phyloP scores from a whole-genome alignment of 1,140 invertebrate genomes.

The Mesaphorura yosii region DNA sequence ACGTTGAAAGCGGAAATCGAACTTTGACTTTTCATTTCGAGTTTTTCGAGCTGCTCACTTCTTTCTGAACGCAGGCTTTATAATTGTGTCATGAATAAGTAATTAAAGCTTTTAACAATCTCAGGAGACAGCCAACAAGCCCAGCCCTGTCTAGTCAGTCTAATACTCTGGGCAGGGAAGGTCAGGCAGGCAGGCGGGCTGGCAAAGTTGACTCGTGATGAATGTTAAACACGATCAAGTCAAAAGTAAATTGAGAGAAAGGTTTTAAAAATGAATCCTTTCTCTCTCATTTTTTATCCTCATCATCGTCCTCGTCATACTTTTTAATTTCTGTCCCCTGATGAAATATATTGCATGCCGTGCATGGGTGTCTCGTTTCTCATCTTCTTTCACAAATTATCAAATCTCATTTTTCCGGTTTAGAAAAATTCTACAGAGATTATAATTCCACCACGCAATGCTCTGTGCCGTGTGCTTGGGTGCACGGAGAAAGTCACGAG shows the following conservation, averaged over 20 bases:
- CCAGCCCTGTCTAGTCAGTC: neutral
- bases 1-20: too few species aligned
- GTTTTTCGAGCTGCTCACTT: too few species aligned
- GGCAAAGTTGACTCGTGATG: neutral
- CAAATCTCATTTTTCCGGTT: slow-evolving; percentile 11
- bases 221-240: too few species aligned
- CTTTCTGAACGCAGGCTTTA: neutral
- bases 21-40: too few species aligned
- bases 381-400: neutral
- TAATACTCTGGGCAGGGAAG: too few species aligned
- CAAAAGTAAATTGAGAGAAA: neutral
- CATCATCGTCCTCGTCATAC: neutral
- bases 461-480: too few species aligned
- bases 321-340: neutral
- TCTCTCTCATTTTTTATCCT: neutral
- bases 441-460: too few species aligned
- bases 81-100: slow-evolving; percentile 15
- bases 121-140: neutral
- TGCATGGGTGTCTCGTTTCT: neutral
- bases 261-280: neutral
- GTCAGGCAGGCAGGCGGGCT: neutral
- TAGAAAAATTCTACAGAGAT: too few species aligned
- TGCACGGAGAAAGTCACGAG: too few species aligned
- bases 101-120: slow-evolving; percentile 13
- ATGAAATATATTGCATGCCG: neutral